Percentiles rank a stretch among this genome's conserved stretches.
These are phyloP conservation scores for Xanthorhoe spadicearia DNA, from an alignment of 2,888 invertebrate genomes.

Conservation along the genomic window DNA sequence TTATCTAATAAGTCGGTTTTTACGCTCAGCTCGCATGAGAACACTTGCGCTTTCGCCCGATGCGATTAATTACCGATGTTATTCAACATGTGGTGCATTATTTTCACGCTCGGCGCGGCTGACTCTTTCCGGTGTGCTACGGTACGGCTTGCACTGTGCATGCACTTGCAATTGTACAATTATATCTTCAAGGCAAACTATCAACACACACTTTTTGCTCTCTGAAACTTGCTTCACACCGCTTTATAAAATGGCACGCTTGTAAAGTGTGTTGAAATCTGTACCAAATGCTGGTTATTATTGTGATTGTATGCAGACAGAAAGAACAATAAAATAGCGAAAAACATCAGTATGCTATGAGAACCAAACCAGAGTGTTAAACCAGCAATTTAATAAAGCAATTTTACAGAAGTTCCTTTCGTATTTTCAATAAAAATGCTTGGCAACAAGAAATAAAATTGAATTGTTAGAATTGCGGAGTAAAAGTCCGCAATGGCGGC, in stretches of 20 bases:
- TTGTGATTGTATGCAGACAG: background rate
- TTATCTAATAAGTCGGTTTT: slow-evolving; percentile 64
- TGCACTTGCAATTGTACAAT: slow-evolving; percentile 50
- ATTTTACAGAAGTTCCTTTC: background rate
- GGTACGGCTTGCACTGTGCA: slow-evolving; percentile 41
- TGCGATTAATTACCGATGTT: slow-evolving; percentile 75
- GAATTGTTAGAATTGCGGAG: slow-evolving; percentile 24
- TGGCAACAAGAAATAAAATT: slow-evolving; percentile 14
- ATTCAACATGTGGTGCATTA: slow-evolving; percentile 79
- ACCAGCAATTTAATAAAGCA: background rate
- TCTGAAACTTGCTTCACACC: slow-evolving; percentile 65
- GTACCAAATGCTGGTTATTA: slow-evolving; percentile 43
- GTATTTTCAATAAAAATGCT: background rate
- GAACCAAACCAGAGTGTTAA: background rate
- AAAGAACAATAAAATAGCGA: background rate
- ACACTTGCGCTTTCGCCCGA: slow-evolving; percentile 77
- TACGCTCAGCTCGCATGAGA: slow-evolving; percentile 69
- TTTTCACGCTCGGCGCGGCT: slow-evolving; percentile 67
- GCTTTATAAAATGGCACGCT: slow-evolving; percentile 66
- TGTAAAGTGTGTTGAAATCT: slow-evolving; percentile 63
- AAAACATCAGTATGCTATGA: background rate
- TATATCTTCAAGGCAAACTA: slow-evolving; percentile 64
- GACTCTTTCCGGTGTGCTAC: slow-evolving; percentile 64
- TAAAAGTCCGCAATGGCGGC: slow-evolving; percentile 36
- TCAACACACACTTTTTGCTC: slow-evolving; percentile 78